phyloP scores from a whole-genome alignment of 2,888 invertebrate species.

The Epinotia ramella region DNA sequence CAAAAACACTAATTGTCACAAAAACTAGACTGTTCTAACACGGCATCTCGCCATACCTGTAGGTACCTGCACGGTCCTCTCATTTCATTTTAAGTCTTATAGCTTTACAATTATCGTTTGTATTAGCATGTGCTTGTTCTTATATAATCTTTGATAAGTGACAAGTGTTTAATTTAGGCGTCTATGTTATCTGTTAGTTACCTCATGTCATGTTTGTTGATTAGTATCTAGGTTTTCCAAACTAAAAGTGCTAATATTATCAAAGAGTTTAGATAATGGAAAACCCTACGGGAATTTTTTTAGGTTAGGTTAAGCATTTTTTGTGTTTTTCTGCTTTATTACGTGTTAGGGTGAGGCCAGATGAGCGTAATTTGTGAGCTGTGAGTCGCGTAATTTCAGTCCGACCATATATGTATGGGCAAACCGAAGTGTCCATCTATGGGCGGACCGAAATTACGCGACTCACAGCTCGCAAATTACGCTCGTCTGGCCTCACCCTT shows the following conservation, averaged over 20 bases:
- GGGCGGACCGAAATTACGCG: no score
- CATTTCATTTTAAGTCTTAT: background rate
- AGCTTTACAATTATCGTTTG: background rate
- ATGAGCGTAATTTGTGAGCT: no score
- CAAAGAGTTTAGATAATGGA: background rate
- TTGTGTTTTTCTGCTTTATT: no score
- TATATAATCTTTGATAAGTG: constrained; percentile 13
- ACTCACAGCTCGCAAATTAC: no score
- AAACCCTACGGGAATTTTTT: background rate
- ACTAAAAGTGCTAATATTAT: background rate
- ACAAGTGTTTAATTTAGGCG: constrained; percentile 8
- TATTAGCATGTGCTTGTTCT: background rate
- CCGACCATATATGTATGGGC: no score
- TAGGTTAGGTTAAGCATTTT: background rate
- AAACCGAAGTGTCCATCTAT: no score
- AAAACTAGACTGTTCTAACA: constrained; percentile 9
- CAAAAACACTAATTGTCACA: background rate
- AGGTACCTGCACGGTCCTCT: background rate
- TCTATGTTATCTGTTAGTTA: constrained; percentile 17
- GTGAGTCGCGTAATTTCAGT: no score
- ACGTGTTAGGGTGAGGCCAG: no score
- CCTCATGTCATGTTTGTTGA: constrained; percentile 1
- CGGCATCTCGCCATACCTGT: background rate
- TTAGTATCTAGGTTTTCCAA: background rate
- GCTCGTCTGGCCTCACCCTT: no score